Conservation (phyloP, 2,888 invertebrate genomes). For the Pseudococcus longispinus region DNA sequence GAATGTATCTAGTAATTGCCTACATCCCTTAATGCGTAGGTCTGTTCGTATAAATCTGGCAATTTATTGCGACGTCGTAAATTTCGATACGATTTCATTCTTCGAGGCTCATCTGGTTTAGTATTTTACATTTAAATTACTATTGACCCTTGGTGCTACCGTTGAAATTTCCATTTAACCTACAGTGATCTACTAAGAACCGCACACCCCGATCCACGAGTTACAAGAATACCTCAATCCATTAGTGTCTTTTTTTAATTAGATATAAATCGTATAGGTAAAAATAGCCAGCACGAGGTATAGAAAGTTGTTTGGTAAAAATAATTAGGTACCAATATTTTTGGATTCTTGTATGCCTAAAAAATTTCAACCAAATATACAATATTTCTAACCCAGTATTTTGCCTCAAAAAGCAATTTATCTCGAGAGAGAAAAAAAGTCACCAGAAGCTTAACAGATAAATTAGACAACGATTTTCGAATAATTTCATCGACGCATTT, state of each 20-base stretch:
- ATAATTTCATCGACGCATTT: background rate
- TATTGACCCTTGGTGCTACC: background rate
- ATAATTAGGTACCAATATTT: background rate
- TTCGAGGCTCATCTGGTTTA: background rate
- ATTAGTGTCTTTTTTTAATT: slow-evolving; percentile 2
- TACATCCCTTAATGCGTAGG: background rate
- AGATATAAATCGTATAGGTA: slow-evolving; percentile 1
- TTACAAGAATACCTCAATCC: background rate
- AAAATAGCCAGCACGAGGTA: background rate
- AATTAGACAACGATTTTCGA: background rate
- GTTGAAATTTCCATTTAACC: slow-evolving; percentile 25
- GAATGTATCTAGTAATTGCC: background rate
- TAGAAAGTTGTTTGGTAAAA: slow-evolving; percentile 8
- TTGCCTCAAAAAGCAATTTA: background rate
- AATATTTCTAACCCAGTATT: background rate
- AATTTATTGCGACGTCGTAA: background rate
- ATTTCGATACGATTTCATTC: background rate
- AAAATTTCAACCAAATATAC: background rate
- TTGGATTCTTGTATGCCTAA: background rate
- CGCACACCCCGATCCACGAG: background rate
- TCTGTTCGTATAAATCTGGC: background rate
- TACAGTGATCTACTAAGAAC: background rate
- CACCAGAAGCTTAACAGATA: background rate
- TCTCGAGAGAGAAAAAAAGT: background rate
- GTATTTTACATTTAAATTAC: background rate